These are phyloP conservation scores for Macrocentrus cingulum DNA, from an alignment of 1,140 invertebrate genomes.

Conservation along the genomic window DNA sequence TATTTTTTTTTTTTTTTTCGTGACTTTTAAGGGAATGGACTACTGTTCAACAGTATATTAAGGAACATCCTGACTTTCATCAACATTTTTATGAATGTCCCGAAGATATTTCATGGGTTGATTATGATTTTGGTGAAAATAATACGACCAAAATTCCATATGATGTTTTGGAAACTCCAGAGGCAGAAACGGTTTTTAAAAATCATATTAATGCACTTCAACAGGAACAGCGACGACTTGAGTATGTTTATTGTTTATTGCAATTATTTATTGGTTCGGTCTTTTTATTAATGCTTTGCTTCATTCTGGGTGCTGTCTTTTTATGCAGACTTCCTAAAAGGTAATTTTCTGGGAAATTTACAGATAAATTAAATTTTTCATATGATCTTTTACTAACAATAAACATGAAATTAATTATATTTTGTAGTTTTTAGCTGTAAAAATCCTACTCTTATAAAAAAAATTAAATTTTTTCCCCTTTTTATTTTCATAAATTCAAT, in stretches of 20 bases:
- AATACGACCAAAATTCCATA: slow-evolving; percentile 82
- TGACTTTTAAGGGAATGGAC: slow-evolving; percentile 94
- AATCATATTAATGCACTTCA: slow-evolving; percentile 89
- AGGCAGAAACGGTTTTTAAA: slow-evolving; percentile 89
- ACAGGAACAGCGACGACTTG: slow-evolving; percentile 84
- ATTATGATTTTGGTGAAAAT: slow-evolving; percentile 70
- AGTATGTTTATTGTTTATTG: slow-evolving; percentile 66
- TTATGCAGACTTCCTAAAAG: slow-evolving; percentile 59
- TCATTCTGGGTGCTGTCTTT: slow-evolving; percentile 57
- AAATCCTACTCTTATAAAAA: no score
- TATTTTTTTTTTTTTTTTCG: no score
- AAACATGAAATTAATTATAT: background rate
- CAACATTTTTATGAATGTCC: slow-evolving; percentile 87
- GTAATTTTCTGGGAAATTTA: slow-evolving; percentile 40
- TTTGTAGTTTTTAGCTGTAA: no score
- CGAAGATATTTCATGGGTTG: slow-evolving; percentile 78
- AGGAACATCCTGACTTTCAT: slow-evolving; percentile 84
- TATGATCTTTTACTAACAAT: slow-evolving; percentile 7
- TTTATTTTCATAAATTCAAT: no score
- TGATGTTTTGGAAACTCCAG: slow-evolving; percentile 85
- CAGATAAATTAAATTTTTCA: background rate
- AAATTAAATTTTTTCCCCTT: no score
- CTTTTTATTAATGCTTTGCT: slow-evolving; percentile 54
- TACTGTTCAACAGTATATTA: slow-evolving; percentile 78
- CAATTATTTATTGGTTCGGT: background rate